A percentile compares a stretch with the other conserved stretches of the same genome.
Conservation (phyloP, 2,888 invertebrate genomes). For the Amphipyra berbera region DNA sequence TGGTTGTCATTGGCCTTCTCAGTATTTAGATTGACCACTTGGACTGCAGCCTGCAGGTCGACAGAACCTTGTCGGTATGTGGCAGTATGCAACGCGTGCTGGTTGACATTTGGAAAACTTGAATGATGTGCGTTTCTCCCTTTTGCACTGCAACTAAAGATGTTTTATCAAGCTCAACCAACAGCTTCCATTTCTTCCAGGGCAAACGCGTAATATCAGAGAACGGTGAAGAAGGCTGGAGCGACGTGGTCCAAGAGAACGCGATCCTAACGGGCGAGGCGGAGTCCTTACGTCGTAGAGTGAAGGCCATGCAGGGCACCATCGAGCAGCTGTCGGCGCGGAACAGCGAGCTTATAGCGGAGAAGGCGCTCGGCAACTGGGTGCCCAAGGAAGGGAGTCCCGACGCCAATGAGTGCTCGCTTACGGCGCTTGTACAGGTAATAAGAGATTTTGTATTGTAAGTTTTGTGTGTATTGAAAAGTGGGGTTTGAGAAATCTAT, state of each 20-base stretch:
- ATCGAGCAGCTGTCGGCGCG: slow-evolving; percentile 95
- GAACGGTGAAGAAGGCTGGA: slow-evolving; percentile 96
- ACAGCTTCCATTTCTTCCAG: slow-evolving; percentile 73
- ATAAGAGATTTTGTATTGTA: no score
- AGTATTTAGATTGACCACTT: no score
- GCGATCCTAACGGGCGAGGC: slow-evolving; percentile 97
- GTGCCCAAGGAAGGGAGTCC: slow-evolving; percentile 81
- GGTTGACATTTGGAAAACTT: no score
- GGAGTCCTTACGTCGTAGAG: slow-evolving; percentile 95
- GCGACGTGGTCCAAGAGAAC: slow-evolving; percentile 99
- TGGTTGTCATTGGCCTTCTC: no score
- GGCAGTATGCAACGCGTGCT: no score
- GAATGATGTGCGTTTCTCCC: no score
- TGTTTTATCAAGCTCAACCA: not conserved
- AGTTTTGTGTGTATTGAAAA: no score
- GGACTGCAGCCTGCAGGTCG: no score
- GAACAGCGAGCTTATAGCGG: slow-evolving; percentile 95
- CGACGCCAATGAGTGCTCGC: slow-evolving; percentile 80
- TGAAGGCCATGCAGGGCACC: slow-evolving; percentile 98
- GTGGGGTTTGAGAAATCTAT: no score
- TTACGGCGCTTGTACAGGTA: slow-evolving; percentile 89
- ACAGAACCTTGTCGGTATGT: no score
- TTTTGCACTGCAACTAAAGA: no score
- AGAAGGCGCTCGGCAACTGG: slow-evolving; percentile 93
- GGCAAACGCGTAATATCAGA: slow-evolving; percentile 96